Base-by-base conservation (phyloP, 2,888 invertebrate species). In the Coronaproctus castanopsis region DNA sequence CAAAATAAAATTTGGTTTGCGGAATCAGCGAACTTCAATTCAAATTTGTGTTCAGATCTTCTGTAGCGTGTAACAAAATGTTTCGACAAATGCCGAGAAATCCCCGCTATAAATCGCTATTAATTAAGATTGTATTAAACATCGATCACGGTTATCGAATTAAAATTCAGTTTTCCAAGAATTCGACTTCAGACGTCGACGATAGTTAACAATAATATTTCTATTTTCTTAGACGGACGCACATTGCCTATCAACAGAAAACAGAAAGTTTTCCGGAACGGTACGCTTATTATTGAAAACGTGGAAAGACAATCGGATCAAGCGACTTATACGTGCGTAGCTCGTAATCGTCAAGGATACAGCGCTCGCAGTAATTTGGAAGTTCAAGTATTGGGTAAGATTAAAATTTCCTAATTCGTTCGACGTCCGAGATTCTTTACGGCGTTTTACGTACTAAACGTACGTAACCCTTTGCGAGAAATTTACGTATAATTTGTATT, bases 331-430 rank as follows among this genome's bases (percentile, higher is more conserved):
- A 89, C 88, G 0, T 95, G 95, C 72, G 89, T 90, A 23, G 95
- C 91, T 22, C 85, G 86, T 71, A 92, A 92, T 73, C 82, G 85
- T 18, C 89, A 90, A 71, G 90, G 89, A 61, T 91, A 89, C 74
- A 87, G 84, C 65, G 89, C 89, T 51, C 78, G 87, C 63, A 87
- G 88, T 68, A 84, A 85, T 36, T 78, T 95, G 62, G 90, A 90
- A 79, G 85, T 95, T 62, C 87, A 88, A 82, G 91, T 95, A 59
- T 90, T 95, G 87, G 93, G 95, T 95, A 79, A 85, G 92, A 81
- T 65, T 50, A 59, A 21, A 21, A 36, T 24, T 57, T n/a, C 21
- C n/a, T 48, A 48, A n/a, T n/a, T n/a, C n/a, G n/a, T n/a, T n/a
- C n/a, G n/a, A n/a, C 14, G n/a, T n/a, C n/a, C 49, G n/a, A n/a